Conservation (phyloP, 2,888 invertebrate species). For the Drosophila diplacantha region DNA sequence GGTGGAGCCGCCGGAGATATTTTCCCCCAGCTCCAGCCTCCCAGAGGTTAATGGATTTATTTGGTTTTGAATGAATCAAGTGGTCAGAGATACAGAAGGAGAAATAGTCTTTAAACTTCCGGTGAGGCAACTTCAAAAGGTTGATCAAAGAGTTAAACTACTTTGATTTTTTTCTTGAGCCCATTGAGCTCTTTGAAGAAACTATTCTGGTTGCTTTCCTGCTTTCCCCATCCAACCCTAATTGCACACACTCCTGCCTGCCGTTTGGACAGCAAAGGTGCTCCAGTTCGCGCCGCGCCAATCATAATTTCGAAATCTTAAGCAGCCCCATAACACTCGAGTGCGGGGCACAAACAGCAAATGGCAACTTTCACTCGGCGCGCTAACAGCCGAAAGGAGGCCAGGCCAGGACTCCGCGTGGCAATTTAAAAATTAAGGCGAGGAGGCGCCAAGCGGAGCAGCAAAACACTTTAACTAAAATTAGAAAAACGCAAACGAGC, state of each 20-base stretch:
- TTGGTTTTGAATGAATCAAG: constrained; percentile 11
- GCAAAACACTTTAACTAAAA: constrained; percentile 60
- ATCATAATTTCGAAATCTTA: constrained; percentile 59
- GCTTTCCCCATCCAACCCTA: neutral
- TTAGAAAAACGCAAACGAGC: constrained; percentile 64
- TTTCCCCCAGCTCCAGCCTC: constrained; percentile 12
- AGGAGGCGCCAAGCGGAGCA: constrained; percentile 15
- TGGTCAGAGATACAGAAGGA: neutral
- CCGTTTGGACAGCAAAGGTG: constrained; percentile 12
- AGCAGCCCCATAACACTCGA: constrained; percentile 45
- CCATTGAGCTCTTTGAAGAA: neutral
- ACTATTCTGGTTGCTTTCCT: neutral
- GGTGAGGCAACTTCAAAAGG: neutral
- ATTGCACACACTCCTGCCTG: constrained; percentile 24
- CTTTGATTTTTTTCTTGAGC: neutral
- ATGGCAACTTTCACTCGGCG: constrained; percentile 55
- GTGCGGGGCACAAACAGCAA: constrained; percentile 19
- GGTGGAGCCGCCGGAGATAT: constrained; percentile 26
- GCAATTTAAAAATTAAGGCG: constrained; percentile 61
- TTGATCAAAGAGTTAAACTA: neutral
- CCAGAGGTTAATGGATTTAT: constrained; percentile 17
- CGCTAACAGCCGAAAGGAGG: constrained; percentile 42
- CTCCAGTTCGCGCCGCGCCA: constrained; percentile 32
- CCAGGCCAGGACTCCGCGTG: constrained; percentile 18
- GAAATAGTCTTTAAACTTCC: neutral